Evolutionary conservation across 1,140 invertebrate species (phyloP).

Genomic region (Ceratitis capitata): DNA sequence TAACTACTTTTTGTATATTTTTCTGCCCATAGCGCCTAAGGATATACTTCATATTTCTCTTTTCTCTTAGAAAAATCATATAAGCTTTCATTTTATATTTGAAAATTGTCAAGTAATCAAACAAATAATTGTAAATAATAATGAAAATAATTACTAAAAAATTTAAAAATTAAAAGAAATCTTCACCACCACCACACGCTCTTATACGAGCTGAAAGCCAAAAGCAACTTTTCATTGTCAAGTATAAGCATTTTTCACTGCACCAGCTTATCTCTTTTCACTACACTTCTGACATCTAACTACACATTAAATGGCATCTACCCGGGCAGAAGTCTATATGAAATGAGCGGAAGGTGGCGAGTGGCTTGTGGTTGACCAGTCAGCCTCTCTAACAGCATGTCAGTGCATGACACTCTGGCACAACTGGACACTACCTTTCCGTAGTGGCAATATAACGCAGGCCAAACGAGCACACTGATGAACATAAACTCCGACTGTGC

Average conservation of each 20-base stretch:
- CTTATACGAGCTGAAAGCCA: background rate
- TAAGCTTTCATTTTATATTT: too few species aligned
- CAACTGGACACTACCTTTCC: slow-evolving; percentile 6
- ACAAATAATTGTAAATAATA: background rate
- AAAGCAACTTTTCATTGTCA: background rate
- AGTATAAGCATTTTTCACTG: background rate
- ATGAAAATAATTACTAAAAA: background rate
- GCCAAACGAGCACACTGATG: background rate
- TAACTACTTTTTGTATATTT: too few species aligned
- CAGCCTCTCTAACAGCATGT: background rate
- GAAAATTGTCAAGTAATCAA: too few species aligned
- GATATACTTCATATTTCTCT: background rate
- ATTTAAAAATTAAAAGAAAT: background rate
- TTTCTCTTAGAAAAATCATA: background rate
- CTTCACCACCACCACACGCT: too few species aligned
- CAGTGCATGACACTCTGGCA: background rate
- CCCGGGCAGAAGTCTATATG: background rate
- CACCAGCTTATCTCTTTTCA: background rate
- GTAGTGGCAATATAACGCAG: background rate
- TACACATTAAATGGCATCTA: background rate
- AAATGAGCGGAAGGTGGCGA: background rate
- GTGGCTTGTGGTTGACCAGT: background rate
- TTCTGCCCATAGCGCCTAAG: background rate
- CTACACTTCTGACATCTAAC: background rate
- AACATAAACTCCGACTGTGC: background rate